These are phyloP conservation scores for Tachuris rubrigastra DNA, from an alignment of 2,113 vertebrate species.

Conservation along the genomic window DNA sequence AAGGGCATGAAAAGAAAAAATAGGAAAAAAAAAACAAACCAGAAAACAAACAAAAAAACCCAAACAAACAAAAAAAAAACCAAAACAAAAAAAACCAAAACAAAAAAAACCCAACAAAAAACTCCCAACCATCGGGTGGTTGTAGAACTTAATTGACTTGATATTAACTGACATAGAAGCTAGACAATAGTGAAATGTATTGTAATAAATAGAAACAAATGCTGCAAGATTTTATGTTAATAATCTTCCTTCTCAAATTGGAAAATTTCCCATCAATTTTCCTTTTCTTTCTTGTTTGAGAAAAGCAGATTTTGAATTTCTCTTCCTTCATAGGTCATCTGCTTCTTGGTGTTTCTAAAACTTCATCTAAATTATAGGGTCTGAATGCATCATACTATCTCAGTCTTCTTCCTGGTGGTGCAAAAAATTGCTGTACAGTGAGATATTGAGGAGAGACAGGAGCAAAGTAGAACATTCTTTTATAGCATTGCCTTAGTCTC, in stretches of 20 bases:
- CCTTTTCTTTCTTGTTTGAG: too few relatives aligned
- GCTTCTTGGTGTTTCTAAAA: not conserved
- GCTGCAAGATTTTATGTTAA: not conserved
- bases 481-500: not conserved
- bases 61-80: too few relatives aligned
- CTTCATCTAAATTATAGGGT: not conserved
- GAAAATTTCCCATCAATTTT: not conserved
- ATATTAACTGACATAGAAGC: not conserved
- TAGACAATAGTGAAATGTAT: not conserved
- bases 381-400: not conserved
- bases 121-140: not conserved
- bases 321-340: not conserved
- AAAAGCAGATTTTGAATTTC: not conserved
- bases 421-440: not conserved
- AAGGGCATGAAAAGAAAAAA: not conserved
- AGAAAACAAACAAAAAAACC: not conserved
- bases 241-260: not conserved
- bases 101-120: too few relatives aligned
- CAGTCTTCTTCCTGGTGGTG: not conserved
- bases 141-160: not conserved
- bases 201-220: not conserved
- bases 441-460: not conserved
- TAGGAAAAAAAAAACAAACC: fast-evolving
- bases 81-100: too few relatives aligned
- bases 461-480: not conserved